Evolutionary conservation across 2,888 invertebrate species (phyloP).

Genomic region (Linnaemya vulpina): DNA sequence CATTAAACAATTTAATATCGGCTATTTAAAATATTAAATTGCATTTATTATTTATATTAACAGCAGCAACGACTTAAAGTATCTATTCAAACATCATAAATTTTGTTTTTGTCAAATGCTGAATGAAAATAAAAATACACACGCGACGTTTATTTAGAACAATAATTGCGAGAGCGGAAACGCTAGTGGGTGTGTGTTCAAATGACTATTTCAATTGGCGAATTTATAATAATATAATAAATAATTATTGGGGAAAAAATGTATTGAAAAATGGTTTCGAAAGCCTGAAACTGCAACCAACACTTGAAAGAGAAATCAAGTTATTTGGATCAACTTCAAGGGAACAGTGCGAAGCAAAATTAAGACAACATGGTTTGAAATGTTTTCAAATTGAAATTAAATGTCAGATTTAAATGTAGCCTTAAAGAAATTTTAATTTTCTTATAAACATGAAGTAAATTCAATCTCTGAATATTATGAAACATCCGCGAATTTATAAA

Average conservation of each 20-base stretch:
- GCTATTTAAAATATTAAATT: slow-evolving; percentile 8
- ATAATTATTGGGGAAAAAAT: neutral
- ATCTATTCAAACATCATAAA: neutral
- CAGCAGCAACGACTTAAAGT: slow-evolving; percentile 6
- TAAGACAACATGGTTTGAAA: neutral
- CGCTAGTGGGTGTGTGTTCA: neutral
- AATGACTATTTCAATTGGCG: neutral
- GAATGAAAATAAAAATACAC: neutral
- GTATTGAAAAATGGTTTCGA: neutral
- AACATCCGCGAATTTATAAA: no score
- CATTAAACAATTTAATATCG: slow-evolving; percentile 2
- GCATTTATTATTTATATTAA: slow-evolving; percentile 1
- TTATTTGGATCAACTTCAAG: neutral
- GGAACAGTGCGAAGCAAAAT: neutral
- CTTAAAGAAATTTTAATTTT: no score
- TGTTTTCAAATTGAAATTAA: no score
- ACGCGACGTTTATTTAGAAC: slow-evolving; percentile 1
- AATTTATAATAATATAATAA: neutral
- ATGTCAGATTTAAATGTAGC: no score
- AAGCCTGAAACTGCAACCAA: neutral
- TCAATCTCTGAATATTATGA: no score
- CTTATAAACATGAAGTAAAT: no score
- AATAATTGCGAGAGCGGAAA: neutral
- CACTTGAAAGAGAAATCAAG: neutral
- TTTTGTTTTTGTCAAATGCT: neutral